Evolutionary conservation across 2,113 vertebrate genomes (phyloP), one percentile per base, ranked within the genome.

Genomic region (Phoxinus phoxinus): DNA sequence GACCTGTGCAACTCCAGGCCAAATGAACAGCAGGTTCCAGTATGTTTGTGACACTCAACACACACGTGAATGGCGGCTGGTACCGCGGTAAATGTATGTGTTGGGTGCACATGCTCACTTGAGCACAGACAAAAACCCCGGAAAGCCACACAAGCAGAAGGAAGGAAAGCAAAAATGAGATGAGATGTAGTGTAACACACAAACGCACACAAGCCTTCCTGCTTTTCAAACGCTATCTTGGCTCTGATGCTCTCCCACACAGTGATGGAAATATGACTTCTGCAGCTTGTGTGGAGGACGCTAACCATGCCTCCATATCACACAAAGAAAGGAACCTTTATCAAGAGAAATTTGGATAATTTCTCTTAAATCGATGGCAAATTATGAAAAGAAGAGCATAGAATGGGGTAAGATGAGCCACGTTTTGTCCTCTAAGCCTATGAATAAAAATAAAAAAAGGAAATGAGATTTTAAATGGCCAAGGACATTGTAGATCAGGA

Each of bases 141-240:
- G 21, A 30, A 77, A 72, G 35, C 48, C 65, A 72, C 63, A 72
- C 63, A 61, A 32, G 8, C 67, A 17, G 30, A 35, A 53, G 5
- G 30, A 35, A 51, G 27, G 61, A 69, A 82, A 23, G 21, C 59
- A 46, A 27, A 81, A 81, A 65, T 25, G 37, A 81, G 46, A 65
- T 15, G 17, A 19, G n/a, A 8, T 37, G 12, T 63, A 35, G 13
- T 27, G 6, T 75, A 46, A 86, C 48, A 86, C 53, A 58, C 69
- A 63, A 63, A 69, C 35, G 32, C 27, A 86, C 15, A 85, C 48
- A 63, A 53, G 51, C 84, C 2, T 85, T 83, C 58, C 27, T 46
- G 87, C 79, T 90, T 89, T 91, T 91, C 89, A 30, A 69, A 88
- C 21, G 41, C 44, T 85, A 81, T 71, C 81, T 76, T 77, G 21